Percentiles rank a stretch among this genome's conserved stretches.
Evolutionary conservation across 2,888 invertebrate genomes (phyloP).

Genomic region (Sinhomidia bicolor): DNA sequence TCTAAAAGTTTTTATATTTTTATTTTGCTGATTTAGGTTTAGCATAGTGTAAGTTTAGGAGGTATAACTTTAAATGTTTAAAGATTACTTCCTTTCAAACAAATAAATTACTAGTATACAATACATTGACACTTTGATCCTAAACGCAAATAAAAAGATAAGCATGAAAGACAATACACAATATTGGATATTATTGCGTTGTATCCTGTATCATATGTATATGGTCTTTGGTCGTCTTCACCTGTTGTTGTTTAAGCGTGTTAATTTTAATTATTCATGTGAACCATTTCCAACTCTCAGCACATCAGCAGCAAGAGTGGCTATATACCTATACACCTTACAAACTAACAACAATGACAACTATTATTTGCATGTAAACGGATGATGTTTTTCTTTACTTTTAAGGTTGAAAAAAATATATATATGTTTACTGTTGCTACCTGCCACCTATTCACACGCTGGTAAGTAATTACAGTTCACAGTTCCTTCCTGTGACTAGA

Average conservation of each 20-base stretch:
- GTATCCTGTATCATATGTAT: neutral
- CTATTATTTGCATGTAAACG: neutral
- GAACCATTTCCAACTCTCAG: slow-evolving; percentile 29
- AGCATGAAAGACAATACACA: no score
- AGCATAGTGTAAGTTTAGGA: no score
- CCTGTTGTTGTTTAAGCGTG: neutral
- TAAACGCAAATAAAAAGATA: no score
- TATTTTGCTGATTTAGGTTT: no score
- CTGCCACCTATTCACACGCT: neutral
- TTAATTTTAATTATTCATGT: slow-evolving; percentile 27
- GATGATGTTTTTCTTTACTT: slow-evolving; percentile 1
- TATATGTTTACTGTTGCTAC: slow-evolving; percentile 1
- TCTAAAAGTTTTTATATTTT: no score
- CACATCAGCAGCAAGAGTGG: neutral
- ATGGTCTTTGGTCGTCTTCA: neutral
- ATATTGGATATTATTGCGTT: no score
- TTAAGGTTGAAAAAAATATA: slow-evolving; percentile 37
- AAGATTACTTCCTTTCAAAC: no score
- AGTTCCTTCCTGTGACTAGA: slow-evolving; percentile 16
- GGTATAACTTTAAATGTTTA: no score
- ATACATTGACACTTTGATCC: neutral
- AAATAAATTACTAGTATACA: no score
- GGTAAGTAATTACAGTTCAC: neutral
- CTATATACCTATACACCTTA: neutral
- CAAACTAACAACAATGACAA: slow-evolving; percentile 32